Evolutionary conservation across 2,888 invertebrate species (phyloP).

Genomic region (Dichetophora obliterata): DNA sequence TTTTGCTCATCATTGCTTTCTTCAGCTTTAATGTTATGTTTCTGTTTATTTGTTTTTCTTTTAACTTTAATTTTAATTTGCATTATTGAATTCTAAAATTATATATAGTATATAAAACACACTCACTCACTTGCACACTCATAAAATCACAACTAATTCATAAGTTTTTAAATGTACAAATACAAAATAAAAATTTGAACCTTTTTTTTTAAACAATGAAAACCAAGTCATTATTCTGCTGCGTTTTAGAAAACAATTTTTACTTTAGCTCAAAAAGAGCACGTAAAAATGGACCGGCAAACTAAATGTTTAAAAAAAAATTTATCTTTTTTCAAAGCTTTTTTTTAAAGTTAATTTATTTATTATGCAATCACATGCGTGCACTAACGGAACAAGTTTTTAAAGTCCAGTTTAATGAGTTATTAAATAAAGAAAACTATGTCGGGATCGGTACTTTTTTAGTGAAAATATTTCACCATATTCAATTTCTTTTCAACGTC

Average conservation of each 20-base stretch:
- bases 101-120: background rate
- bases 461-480: no score
- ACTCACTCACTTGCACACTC: constrained; percentile 29
- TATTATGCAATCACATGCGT: no score
- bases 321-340: no score
- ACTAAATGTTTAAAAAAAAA: background rate
- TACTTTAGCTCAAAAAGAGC: background rate
- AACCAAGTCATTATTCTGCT: background rate
- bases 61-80: constrained; percentile 8
- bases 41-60: background rate
- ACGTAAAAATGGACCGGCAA: background rate
- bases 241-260: background rate
- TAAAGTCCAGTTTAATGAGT: no score
- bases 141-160: constrained; percentile 27
- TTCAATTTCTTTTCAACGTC: no score
- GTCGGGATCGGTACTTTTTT: no score
- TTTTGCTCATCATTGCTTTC: no score
- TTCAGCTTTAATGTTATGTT: background rate
- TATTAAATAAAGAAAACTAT: no score
- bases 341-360: no score
- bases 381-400: no score
- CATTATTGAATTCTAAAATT: background rate
- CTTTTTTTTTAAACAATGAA: background rate
- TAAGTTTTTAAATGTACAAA: constrained; percentile 47
- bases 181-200: constrained; percentile 15